These are phyloP conservation scores for Piaya cayana DNA, from an alignment of 2,113 vertebrate species.

Conservation along the genomic window DNA sequence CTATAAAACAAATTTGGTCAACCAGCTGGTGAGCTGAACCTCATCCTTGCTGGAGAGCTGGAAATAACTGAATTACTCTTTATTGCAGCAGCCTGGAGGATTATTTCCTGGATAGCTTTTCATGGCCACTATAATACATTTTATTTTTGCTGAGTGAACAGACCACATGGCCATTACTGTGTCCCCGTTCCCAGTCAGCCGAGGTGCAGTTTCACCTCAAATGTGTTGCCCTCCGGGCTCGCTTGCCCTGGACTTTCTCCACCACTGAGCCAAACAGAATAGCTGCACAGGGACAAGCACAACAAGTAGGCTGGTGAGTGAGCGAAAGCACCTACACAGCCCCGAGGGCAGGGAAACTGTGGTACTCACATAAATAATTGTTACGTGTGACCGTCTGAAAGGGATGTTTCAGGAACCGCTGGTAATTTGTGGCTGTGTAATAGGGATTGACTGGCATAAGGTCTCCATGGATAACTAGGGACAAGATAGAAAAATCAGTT, in stretches of 20 bases:
- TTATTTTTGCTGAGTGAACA: not conserved
- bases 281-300: not conserved
- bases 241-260: not conserved
- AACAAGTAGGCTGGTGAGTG: not conserved
- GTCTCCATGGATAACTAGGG: not conserved
- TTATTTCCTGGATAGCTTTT: not conserved
- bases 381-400: rapidly evolving
- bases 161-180: not conserved
- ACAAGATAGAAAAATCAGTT: not conserved
- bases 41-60: not conserved
- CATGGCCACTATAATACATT: not conserved
- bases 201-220: not conserved
- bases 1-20: not conserved
- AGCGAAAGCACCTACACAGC: not conserved
- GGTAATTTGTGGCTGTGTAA: not conserved
- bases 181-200: not conserved
- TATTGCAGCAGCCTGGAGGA: not conserved
- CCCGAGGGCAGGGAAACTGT: not conserved
- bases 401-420: not conserved
- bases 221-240: not conserved
- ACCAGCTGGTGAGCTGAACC: not conserved
- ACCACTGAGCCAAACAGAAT: not conserved
- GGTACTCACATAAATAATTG: not conserved
- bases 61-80: not conserved
- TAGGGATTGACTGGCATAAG: rapidly evolving